Evolutionary conservation across 2,113 vertebrate species (phyloP), one percentile per base, ranked within the genome.

Genomic region (Sinocyclocheilus grahami): DNA sequence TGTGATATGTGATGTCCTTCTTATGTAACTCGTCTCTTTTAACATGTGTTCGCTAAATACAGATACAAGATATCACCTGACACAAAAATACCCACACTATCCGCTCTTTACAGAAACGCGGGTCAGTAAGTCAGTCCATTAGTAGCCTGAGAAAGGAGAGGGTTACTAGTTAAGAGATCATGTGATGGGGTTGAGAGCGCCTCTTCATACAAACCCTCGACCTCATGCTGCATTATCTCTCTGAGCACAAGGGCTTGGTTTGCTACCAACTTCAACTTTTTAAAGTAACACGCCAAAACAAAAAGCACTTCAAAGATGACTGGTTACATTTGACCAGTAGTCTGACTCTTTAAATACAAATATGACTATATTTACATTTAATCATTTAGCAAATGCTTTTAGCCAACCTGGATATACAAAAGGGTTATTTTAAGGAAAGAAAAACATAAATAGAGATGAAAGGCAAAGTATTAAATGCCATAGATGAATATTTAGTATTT

Each of bases 121-220:
- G 86, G 81, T 87, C 81, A 78, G 76, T 13, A 71, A 46, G 86
- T 87, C 86, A 87, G 42, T 83, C 81, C 86, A 87, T 87, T 87
- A 87, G 48, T 46, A 53, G 62, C 51, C 46, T 6, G 82, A 62
- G 16, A 22, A 75, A 27, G 60, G 7, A 53, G 27, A 30, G 6
- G 22, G 33, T 58, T 55, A 37, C 75, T 69, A 60, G 58, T 62
- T 62, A 62, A 62, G 58, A 62, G 58, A n/a, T 74, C 14, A 24
- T 48, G 78, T n/a, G 76, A 75, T 72, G 46, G 48, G 30, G 65
- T 63, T 55, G 46, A 69, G 48, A 60, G 27, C 62, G 37, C 48
- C 62, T 48, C 53, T 75, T 60, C 72, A 51, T 37, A 6, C 27
- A 37, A 83, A 75, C 58, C 9, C 37, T 82, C 27, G 48, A 79